Percentiles rank a stretch among this genome's conserved stretches.
phyloP scores from a whole-genome alignment of 2,113 vertebrate species.

The Anas platyrhynchos region DNA sequence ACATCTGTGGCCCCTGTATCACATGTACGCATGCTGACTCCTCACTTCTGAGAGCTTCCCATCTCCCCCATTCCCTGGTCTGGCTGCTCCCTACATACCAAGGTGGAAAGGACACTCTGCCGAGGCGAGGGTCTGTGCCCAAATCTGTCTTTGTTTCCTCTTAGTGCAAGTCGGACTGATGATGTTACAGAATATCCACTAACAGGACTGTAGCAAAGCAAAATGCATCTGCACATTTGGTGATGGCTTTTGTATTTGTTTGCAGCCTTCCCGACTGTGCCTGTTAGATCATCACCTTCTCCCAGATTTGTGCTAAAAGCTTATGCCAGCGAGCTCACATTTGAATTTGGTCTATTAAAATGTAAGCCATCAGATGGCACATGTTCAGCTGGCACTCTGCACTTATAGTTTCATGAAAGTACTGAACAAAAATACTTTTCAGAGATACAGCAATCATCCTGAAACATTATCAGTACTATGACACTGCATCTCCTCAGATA shows the following conservation, averaged over 20 bases:
- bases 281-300: not conserved
- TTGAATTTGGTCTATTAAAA: not conserved
- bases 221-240: not conserved
- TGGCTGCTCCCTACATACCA: not conserved
- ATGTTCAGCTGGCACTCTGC: not conserved
- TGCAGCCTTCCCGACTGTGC: not conserved
- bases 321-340: not conserved
- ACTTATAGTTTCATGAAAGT: not conserved
- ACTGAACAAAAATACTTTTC: not conserved
- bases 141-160: not conserved
- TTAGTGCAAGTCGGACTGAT: not conserved
- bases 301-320: not conserved
- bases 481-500: not conserved
- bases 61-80: too few species aligned
- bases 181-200: not conserved
- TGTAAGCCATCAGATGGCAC: not conserved
- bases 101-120: not conserved
- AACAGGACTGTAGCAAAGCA: not conserved
- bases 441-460: not conserved
- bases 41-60: not conserved
- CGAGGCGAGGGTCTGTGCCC: not conserved
- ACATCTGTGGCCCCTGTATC: not conserved
- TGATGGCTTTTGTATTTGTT: not conserved
- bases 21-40: fast-evolving
- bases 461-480: not conserved